phyloP scores from a whole-genome alignment of 2,113 vertebrate genomes.

The Centropristis striata region DNA sequence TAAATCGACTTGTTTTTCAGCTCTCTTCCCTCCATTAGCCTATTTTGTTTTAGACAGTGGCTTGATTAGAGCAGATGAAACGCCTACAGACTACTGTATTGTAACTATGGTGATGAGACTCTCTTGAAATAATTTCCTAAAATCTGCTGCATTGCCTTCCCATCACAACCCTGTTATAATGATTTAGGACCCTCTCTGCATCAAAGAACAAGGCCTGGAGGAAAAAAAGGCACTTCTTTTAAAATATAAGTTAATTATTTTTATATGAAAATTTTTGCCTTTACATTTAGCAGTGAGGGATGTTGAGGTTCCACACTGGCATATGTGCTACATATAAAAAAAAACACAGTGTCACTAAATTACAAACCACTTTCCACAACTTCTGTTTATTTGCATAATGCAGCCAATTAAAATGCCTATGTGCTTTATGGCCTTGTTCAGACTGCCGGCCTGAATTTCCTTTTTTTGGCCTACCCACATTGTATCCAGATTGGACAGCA shows the following conservation, averaged over 20 bases:
- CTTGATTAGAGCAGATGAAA: conserved; percentile 43
- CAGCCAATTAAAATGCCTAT: neutral
- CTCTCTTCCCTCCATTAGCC: conserved; percentile 3
- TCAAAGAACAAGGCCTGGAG: neutral
- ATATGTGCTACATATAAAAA: neutral
- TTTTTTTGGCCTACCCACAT: no score
- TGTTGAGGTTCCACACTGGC: neutral
- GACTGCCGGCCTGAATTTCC: no score
- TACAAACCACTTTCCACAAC: neutral
- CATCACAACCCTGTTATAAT: conserved; percentile 9
- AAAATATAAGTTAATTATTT: no score
- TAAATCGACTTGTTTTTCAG: conserved; percentile 9
- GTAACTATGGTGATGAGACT: conserved; percentile 45
- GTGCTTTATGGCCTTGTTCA: neutral
- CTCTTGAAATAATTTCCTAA: conserved; percentile 13
- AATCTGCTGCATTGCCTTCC: conserved; percentile 12
- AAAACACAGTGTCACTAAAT: neutral
- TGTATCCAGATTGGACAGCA: no score
- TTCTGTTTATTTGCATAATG: neutral
- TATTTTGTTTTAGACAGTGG: conserved; percentile 38
- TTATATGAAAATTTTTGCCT: neutral
- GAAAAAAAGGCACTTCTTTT: neutral
- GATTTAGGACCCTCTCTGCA: conserved; percentile 9
- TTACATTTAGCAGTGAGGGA: neutral
- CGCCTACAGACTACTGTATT: conserved; percentile 24